Evolutionary conservation across 64 coral and sea anemone species (phyloP).

Genomic region (Hydrozoanthus tunicans): DNA sequence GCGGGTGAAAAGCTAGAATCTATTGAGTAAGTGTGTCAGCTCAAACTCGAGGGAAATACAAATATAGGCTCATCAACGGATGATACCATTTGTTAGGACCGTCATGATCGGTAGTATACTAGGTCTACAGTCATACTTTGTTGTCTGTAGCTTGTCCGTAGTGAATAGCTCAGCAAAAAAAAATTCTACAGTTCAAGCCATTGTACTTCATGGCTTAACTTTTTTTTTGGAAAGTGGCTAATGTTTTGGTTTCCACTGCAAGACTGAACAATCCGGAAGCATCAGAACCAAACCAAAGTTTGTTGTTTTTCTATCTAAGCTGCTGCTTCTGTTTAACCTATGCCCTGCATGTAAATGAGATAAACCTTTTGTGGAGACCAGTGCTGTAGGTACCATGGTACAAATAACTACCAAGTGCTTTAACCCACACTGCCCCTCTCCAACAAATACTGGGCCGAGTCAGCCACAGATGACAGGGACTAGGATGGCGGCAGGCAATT

Average conservation of each 20-base stretch:
- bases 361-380: conserved; percentile 10
- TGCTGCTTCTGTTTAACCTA: conserved; percentile 19
- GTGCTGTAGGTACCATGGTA: conserved; percentile 34
- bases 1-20: neutral
- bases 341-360: conserved; percentile 36
- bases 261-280: conserved; percentile 9
- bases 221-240: neutral
- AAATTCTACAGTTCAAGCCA: neutral
- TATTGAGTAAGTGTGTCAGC: neutral
- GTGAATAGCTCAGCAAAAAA: neutral
- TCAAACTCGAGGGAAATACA: neutral
- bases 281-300: conserved; percentile 2
- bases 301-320: conserved; percentile 26
- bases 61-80: neutral
- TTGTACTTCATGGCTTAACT: neutral
- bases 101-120: neutral
- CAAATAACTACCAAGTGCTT: conserved; percentile 26
- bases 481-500: conserved; percentile 43
- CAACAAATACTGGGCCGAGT: conserved; percentile 41
- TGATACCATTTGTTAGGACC: neutral
- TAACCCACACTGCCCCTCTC: conserved; percentile 29
- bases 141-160: neutral
- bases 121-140: conserved; percentile 6
- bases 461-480: conserved; percentile 53
- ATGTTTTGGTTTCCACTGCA: conserved; percentile 18